Percentiles rank a stretch among this genome's conserved stretches.
These are phyloP conservation scores for Emydocephalus ijimae DNA, from an alignment of 2,113 vertebrate species.

Conservation along the genomic window DNA sequence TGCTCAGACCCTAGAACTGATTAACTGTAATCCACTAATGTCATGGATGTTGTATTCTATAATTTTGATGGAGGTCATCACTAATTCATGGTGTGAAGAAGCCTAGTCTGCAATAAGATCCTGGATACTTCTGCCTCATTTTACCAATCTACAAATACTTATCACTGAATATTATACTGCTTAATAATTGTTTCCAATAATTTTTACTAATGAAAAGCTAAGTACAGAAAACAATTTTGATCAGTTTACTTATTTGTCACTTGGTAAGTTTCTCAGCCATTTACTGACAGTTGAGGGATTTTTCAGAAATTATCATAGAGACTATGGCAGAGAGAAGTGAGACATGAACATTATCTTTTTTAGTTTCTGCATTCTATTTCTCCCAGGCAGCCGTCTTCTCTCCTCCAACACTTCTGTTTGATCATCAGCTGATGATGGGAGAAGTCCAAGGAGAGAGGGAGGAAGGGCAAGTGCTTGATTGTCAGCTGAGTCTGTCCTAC, in stretches of 20 bases:
- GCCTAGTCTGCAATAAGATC: neutral
- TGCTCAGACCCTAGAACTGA: neutral
- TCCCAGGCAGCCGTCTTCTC: neutral
- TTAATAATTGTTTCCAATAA: neutral
- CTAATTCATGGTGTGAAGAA: neutral
- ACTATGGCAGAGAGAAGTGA: neutral
- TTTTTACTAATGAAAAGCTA: neutral
- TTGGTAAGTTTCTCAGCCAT: neutral
- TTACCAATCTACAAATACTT: neutral
- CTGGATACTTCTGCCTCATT: neutral
- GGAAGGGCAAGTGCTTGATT: neutral
- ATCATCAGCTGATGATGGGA: neutral
- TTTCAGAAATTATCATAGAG: neutral
- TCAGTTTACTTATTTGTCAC: neutral
- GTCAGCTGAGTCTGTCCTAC: neutral
- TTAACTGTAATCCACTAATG: neutral
- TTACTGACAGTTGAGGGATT: neutral
- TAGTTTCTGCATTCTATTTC: neutral
- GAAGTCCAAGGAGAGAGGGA: neutral
- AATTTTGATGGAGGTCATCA: neutral
- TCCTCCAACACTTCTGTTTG: neutral
- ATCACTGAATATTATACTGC: neutral
- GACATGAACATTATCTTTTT: neutral
- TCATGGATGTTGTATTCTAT: neutral
- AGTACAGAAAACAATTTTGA: neutral